phyloP scores from a whole-genome alignment of 2,113 vertebrate species.

The Alces alces region DNA sequence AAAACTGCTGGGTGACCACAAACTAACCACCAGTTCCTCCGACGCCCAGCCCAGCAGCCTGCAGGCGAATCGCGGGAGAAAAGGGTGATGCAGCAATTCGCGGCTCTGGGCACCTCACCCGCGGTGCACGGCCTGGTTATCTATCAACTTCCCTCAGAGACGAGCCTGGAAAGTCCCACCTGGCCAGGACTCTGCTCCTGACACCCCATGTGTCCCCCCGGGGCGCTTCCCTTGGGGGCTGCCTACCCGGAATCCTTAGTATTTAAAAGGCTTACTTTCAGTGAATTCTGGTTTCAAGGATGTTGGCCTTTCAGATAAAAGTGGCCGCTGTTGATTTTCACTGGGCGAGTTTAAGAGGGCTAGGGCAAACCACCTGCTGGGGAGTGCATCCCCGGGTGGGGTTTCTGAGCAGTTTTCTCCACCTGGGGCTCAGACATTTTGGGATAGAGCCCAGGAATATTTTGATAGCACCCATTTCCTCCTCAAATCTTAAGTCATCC shows the following conservation, averaged over 20 bases:
- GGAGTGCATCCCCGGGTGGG: rapidly evolving
- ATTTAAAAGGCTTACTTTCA: not conserved
- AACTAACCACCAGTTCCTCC: slow-evolving; percentile 66
- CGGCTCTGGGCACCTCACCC: not conserved
- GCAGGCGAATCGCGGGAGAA: not conserved
- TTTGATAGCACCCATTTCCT: not conserved
- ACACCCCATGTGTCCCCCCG: not conserved
- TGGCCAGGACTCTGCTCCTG: not conserved
- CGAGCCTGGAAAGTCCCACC: not conserved
- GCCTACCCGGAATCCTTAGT: too few relatives aligned
- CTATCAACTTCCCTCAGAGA: slow-evolving; percentile 12
- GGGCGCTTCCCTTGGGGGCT: not conserved
- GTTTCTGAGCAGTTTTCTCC: too few relatives aligned
- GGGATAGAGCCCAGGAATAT: not conserved
- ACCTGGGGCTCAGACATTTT: rapidly evolving
- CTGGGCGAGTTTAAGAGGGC: too few relatives aligned
- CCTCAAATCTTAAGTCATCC: not conserved
- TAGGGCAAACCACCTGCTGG: rapidly evolving
- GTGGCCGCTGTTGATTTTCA: rapidly evolving
- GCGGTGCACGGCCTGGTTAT: not conserved
- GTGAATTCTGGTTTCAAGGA: not conserved
- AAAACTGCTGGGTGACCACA: slow-evolving; percentile 75
- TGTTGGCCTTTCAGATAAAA: not conserved
- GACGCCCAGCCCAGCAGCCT: not conserved
- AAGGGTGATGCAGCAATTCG: slow-evolving; percentile 64